Evolutionary conservation across 2,888 invertebrate genomes (phyloP).

Genomic region (Drosophila mulleri): DNA sequence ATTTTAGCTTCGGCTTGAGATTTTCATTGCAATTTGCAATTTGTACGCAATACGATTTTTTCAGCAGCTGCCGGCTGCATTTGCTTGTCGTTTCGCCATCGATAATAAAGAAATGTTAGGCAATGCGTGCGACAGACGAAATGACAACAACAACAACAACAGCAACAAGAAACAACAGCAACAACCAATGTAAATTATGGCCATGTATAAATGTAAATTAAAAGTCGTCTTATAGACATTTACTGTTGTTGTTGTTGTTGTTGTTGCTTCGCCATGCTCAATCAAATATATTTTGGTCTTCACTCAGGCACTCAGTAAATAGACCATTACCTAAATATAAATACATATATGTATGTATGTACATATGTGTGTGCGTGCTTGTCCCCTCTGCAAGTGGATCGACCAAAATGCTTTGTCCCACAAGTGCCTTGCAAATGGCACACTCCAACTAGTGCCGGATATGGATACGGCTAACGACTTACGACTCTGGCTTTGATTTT

Average conservation of each 20-base stretch:
- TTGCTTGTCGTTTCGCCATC: slow-evolving; percentile 40
- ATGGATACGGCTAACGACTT: slow-evolving; percentile 40
- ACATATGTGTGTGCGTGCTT: neutral
- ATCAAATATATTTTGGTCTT: slow-evolving; percentile 35
- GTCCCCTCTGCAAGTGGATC: slow-evolving; percentile 8
- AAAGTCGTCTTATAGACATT: slow-evolving; percentile 57
- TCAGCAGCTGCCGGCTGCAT: slow-evolving; percentile 45
- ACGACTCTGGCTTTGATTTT: slow-evolving; percentile 20
- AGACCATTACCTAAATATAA: slow-evolving; percentile 42
- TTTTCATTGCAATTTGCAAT: slow-evolving; percentile 47
- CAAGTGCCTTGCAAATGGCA: slow-evolving; percentile 37
- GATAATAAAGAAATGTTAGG: slow-evolving; percentile 66
- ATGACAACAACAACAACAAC: slow-evolving; percentile 12
- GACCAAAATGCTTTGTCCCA: slow-evolving; percentile 15
- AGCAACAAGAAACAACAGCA: slow-evolving; percentile 14
- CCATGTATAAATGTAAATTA: slow-evolving; percentile 65
- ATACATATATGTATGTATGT: neutral
- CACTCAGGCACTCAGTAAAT: slow-evolving; percentile 51
- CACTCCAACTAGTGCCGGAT: slow-evolving; percentile 48
- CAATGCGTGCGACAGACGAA: slow-evolving; percentile 57
- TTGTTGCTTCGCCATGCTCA: slow-evolving; percentile 28
- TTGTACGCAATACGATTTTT: slow-evolving; percentile 50
- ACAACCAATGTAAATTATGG: slow-evolving; percentile 41
- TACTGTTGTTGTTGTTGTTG: slow-evolving; percentile 20
- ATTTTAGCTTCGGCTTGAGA: neutral